These are phyloP conservation scores for Pollachius pollachius DNA, from an alignment of 2,113 vertebrate species.

Conservation along the genomic window DNA sequence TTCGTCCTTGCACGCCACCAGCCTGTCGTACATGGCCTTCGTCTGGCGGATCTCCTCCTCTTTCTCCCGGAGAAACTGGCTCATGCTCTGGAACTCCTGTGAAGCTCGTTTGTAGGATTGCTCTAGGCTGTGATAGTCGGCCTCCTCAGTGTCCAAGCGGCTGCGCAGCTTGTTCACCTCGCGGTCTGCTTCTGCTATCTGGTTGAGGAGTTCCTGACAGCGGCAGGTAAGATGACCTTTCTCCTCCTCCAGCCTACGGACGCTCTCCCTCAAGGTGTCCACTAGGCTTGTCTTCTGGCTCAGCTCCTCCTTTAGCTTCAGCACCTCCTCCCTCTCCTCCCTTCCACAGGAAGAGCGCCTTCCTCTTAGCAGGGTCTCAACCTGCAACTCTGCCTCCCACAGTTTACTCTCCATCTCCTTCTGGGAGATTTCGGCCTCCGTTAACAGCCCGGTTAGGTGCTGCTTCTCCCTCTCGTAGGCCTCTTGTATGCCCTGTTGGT, in stretches of 20 bases:
- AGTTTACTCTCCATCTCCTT: conserved; percentile 80
- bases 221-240: conserved; percentile 80
- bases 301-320: conserved; percentile 84
- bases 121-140: conserved; percentile 82
- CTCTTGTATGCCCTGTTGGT: conserved; percentile 80
- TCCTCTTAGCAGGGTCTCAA: conserved; percentile 83
- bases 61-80: conserved; percentile 80
- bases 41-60: conserved; percentile 86
- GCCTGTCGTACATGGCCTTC: conserved; percentile 81
- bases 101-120: conserved; percentile 80
- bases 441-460: conserved; percentile 77
- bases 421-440: conserved; percentile 81
- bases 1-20: conserved; percentile 83
- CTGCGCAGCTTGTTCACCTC: conserved; percentile 82
- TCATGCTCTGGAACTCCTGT: conserved; percentile 81
- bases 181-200: conserved; percentile 78
- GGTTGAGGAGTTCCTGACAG: conserved; percentile 88
- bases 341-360: conserved; percentile 71
- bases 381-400: conserved; percentile 80
- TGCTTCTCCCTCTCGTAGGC: conserved; percentile 87
- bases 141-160: conserved; percentile 80
- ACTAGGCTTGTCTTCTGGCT: conserved; percentile 74
- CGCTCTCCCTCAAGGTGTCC: conserved; percentile 80
- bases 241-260: conserved; percentile 82
- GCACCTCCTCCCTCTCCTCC: conserved; percentile 77